Conservation (phyloP, 1,140 invertebrate genomes). For the Zeugodacus cucurbitae region DNA sequence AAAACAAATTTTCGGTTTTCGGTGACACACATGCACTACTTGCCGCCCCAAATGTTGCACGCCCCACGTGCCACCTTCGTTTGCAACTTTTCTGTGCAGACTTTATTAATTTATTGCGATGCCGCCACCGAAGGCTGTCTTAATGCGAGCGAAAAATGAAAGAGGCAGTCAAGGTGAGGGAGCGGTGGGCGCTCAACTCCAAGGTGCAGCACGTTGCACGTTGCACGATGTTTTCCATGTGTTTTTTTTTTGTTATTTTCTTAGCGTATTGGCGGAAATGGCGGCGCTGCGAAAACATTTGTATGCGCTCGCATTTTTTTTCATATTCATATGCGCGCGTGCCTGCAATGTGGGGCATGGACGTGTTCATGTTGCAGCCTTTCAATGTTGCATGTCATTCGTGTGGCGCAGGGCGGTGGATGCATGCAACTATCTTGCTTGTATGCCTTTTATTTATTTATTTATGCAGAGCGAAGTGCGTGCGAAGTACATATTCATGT, state of each 20-base stretch:
- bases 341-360: background rate
- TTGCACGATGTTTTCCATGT: no score
- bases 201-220: conserved; percentile 5
- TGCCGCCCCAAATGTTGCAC: background rate
- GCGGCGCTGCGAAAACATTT: background rate
- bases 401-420: background rate
- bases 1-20: background rate
- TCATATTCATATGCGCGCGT: background rate
- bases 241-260: background rate
- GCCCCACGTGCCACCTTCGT: background rate
- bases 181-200: background rate
- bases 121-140: background rate
- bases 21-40: background rate
- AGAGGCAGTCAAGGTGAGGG: no score
- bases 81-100: background rate
- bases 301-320: conserved; percentile 14
- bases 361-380: background rate
- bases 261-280: background rate
- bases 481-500: background rate
- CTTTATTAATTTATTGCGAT: background rate
- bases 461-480: background rate
- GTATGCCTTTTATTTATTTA: background rate
- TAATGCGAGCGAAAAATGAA: background rate
- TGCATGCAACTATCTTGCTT: background rate
- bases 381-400: background rate